These are phyloP conservation scores for Eutrigla gurnardus DNA, from an alignment of 2,797 vertebrate genomes.

Conservation along the genomic window DNA sequence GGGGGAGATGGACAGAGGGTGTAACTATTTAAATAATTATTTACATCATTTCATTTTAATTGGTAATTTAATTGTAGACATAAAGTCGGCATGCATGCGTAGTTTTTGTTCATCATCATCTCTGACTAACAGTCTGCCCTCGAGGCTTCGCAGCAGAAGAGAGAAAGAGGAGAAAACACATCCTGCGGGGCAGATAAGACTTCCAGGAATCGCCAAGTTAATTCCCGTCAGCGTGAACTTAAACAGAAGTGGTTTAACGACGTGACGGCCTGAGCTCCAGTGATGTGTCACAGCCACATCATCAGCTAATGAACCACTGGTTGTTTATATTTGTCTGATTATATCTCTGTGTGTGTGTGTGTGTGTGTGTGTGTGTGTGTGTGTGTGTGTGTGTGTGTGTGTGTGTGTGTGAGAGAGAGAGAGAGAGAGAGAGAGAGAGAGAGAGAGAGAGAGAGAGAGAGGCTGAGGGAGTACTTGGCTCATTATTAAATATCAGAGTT, in stretches of 20 bases:
- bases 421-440: too few relatives aligned
- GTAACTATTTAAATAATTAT: not conserved
- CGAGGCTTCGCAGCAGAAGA: not conserved
- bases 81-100: not conserved
- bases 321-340: conserved; percentile 64
- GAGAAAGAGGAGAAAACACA: conserved; percentile 6
- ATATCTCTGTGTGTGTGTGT: conserved; percentile 17
- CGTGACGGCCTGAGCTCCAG: conserved; percentile 16
- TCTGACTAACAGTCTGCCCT: conserved; percentile 7
- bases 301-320: conserved; percentile 62
- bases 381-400: conserved; percentile 6
- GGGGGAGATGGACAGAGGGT: not conserved
- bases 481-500: conserved; percentile 82
- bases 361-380: conserved; percentile 12
- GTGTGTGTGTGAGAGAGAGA: not conserved
- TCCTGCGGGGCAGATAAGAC: conserved; percentile 38
- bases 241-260: conserved; percentile 61
- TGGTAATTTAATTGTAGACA: not conserved
- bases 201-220: conserved; percentile 26
- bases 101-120: not conserved
- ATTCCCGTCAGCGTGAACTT: conserved; percentile 51
- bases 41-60: not conserved
- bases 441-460: not conserved
- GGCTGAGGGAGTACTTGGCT: conserved; percentile 51
- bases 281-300: conserved; percentile 57